Evolutionary conservation across 1,140 invertebrate genomes (phyloP).

Genomic region (Hetaerina americana): DNA sequence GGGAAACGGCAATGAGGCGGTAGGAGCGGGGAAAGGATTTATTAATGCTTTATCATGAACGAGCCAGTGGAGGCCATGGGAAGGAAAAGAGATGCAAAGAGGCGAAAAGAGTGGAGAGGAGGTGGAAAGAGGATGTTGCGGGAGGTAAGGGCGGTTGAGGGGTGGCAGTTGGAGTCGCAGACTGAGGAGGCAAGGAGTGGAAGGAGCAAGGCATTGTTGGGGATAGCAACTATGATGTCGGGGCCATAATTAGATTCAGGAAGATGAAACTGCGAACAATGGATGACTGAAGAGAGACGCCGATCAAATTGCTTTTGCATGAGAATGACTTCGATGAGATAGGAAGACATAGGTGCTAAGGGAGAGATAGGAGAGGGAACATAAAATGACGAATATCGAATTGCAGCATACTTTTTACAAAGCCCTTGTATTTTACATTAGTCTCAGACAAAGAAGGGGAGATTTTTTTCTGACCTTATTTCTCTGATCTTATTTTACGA

Average conservation of each 20-base stretch:
- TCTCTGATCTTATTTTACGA: no score
- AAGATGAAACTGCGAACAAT: not conserved
- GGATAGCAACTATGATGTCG: not conserved
- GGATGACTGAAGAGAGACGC: not conserved
- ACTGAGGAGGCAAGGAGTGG: not conserved
- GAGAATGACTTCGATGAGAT: not conserved
- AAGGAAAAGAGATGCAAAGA: no score
- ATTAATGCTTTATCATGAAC: no score
- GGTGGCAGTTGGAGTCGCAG: not conserved
- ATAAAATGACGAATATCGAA: no score
- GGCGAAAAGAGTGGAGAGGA: not conserved
- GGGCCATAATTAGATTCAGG: not conserved
- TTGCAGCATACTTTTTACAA: no score
- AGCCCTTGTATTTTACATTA: no score
- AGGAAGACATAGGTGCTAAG: not conserved
- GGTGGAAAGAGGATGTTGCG: not conserved
- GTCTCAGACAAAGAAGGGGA: no score
- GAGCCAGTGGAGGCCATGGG: no score
- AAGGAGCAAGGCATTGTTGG: not conserved
- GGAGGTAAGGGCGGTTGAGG: not conserved
- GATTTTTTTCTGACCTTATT: no score
- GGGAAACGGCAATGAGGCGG: no score
- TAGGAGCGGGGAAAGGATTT: no score
- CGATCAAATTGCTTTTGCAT: not conserved
- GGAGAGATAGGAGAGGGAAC: not conserved